Evolutionary conservation across 2,888 invertebrate species (phyloP).

Genomic region (Xiphydria camelus): DNA sequence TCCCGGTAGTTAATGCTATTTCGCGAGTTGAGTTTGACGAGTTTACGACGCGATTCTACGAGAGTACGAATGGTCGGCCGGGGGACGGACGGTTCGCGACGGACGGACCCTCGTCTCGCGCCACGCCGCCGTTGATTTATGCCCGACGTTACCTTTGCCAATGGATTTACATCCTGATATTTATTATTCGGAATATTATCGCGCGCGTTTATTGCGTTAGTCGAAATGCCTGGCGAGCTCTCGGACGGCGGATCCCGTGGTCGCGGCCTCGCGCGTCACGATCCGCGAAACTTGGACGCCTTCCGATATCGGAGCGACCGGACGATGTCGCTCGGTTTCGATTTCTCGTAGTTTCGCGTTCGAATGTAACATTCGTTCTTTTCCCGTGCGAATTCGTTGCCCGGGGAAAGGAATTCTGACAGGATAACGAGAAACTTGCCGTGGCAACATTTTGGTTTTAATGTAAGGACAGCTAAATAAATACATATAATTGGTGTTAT

Average conservation of each 20-base stretch:
- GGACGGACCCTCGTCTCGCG: conserved; percentile 21
- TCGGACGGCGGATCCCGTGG: conserved; percentile 8
- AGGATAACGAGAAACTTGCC: too few species aligned
- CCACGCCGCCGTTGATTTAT: conserved; percentile 48
- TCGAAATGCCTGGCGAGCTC: conserved; percentile 37
- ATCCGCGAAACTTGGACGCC: conserved; percentile 8
- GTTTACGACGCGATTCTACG: conserved; percentile 53
- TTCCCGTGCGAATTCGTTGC: too few species aligned
- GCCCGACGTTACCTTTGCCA: conserved; percentile 56
- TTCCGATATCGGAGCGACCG: conserved; percentile 7
- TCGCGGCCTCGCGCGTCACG: not conserved
- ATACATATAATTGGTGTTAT: too few species aligned
- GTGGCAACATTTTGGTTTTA: too few species aligned
- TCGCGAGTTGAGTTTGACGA: conserved; percentile 56
- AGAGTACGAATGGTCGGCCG: conserved; percentile 40
- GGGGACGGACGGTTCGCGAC: conserved; percentile 31
- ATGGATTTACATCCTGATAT: conserved; percentile 57
- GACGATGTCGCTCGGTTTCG: too few species aligned
- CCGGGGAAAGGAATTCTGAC: too few species aligned
- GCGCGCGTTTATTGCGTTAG: conserved; percentile 55
- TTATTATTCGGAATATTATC: conserved; percentile 57
- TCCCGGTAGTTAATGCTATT: conserved; percentile 56
- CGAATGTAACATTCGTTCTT: too few species aligned
- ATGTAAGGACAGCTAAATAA: too few species aligned
- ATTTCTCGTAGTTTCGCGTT: too few species aligned